Conservation (phyloP, 2,888 invertebrate genomes). For the Drosophila meridiana region DNA sequence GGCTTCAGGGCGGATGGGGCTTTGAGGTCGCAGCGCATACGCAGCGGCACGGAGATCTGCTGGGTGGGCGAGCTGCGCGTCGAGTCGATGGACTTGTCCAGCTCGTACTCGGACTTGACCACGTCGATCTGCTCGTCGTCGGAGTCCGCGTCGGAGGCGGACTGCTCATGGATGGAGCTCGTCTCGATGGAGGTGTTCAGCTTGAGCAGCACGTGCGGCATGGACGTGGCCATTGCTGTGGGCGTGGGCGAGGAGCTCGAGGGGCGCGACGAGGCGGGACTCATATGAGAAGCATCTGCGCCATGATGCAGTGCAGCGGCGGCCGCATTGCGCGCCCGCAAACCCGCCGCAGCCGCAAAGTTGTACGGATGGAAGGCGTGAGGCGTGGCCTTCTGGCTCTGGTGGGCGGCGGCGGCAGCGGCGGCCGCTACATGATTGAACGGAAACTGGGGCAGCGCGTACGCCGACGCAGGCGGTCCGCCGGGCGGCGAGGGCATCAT, state of each 20-base stretch:
- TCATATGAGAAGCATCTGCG: slow-evolving; percentile 79
- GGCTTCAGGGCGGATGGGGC: slow-evolving; percentile 87
- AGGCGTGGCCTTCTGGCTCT: slow-evolving; percentile 73
- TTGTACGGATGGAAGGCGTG: slow-evolving; percentile 88
- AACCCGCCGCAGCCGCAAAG: slow-evolving; percentile 83
- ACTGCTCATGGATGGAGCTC: slow-evolving; percentile 87
- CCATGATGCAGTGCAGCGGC: slow-evolving; percentile 65
- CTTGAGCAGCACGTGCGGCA: slow-evolving; percentile 73
- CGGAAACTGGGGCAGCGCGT: slow-evolving; percentile 87
- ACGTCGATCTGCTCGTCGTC: slow-evolving; percentile 91
- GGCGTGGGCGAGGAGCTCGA: slow-evolving; percentile 84
- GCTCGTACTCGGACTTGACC: slow-evolving; percentile 89
- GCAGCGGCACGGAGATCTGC: slow-evolving; percentile 87
- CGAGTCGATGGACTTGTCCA: slow-evolving; percentile 82
- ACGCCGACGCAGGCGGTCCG: slow-evolving; percentile 66
- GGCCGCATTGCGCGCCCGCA: slow-evolving; percentile 79
- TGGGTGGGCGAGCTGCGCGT: slow-evolving; percentile 83
- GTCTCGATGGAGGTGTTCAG: slow-evolving; percentile 87
- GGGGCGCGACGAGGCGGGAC: slow-evolving; percentile 82
- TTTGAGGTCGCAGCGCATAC: slow-evolving; percentile 86
- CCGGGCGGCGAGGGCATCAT: slow-evolving; percentile 87
- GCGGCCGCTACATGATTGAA: slow-evolving; percentile 85
- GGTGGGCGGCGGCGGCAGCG: slow-evolving; percentile 70
- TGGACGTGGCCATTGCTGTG: slow-evolving; percentile 67
- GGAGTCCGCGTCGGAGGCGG: slow-evolving; percentile 87